Base-by-base conservation (phyloP, 64 coral and sea anemone genomes). In the Hydrozoanthus tunicans region DNA sequence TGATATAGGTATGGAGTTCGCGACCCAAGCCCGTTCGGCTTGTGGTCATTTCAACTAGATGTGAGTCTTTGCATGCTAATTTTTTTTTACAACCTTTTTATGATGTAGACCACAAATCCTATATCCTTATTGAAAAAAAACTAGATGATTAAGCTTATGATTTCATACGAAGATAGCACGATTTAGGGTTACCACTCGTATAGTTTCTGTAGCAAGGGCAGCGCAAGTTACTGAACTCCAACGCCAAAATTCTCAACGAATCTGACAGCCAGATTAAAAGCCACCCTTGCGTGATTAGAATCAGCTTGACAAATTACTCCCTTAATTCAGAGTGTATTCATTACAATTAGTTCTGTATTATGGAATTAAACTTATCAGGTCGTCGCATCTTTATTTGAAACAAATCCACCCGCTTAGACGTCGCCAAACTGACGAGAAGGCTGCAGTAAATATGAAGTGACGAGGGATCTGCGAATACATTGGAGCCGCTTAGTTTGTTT, bases 371-470 rank as follows among this genome's bases (percentile, higher is more conserved):
- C 4, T 88, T 88, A 88, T 88, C 84, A 51, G 23, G 11, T 14
- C 26, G 69, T 75, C 69, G 69, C 84, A 88, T 88, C 84, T 88
- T 88, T 88, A 75, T 88, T 88, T 88, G 84, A 88, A 88, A 88
- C 43, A 88, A 88, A 88, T 88, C 84, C 84, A 60, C 7, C 26
- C 56, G 56, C 57, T 5, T 43, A 27, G 11, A 56, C 12, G 69
- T 56, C 84, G 84, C 84, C 84, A 75, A 61, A 73, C 59, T 75
- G 84, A 59, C 84, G 69, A 88, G 68, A 58, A 8, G 15, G 69
- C 9, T 73, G 69, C 58, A 61, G 23, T 4, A 74, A 88, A 73
- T 73, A 62, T 74, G 56, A 75, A 73, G 69, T 88, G 84, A 59
- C 68, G 84, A 88, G 69, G 68, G 84, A 88, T 88, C 5, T 6